These are phyloP conservation scores for Cuculus canorus DNA, from an alignment of 2,797 vertebrate genomes.

Conservation along the genomic window DNA sequence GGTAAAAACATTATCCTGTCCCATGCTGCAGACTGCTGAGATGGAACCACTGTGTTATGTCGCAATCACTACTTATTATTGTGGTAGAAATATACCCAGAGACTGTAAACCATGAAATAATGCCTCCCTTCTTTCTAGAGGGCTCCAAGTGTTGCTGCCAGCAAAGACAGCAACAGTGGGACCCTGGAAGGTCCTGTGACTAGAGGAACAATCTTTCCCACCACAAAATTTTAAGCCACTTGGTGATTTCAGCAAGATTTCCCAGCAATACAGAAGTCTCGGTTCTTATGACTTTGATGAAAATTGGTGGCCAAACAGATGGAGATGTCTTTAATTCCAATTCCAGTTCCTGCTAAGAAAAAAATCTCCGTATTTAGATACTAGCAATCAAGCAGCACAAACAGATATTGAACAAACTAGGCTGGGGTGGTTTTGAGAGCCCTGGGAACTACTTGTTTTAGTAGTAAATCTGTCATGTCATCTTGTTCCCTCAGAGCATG, in stretches of 20 bases:
- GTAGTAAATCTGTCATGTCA: not conserved
- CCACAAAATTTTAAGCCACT: not conserved
- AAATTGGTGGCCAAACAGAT: not conserved
- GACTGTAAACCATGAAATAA: not conserved
- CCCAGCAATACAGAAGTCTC: not conserved
- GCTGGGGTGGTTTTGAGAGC: not conserved
- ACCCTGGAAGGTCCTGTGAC: not conserved
- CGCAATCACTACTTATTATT: not conserved
- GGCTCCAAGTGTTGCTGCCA: not conserved
- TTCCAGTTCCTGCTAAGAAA: not conserved
- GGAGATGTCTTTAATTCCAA: not conserved
- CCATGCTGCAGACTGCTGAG: not conserved
- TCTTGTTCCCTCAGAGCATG: constrained; percentile 2
- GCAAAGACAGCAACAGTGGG: not conserved
- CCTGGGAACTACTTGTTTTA: not conserved
- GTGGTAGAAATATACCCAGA: constrained; percentile 35
- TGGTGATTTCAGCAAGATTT: not conserved
- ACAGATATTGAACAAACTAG: not conserved
- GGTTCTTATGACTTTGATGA: not conserved
- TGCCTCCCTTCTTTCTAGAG: not conserved
- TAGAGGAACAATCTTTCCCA: not conserved
- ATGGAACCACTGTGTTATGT: not conserved
- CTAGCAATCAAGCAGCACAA: not conserved
- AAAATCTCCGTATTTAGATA: not conserved
- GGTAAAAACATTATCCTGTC: not conserved